These are phyloP conservation scores for Mormyrus lacerda DNA, from an alignment of 2,113 vertebrate genomes.

Conservation along the genomic window DNA sequence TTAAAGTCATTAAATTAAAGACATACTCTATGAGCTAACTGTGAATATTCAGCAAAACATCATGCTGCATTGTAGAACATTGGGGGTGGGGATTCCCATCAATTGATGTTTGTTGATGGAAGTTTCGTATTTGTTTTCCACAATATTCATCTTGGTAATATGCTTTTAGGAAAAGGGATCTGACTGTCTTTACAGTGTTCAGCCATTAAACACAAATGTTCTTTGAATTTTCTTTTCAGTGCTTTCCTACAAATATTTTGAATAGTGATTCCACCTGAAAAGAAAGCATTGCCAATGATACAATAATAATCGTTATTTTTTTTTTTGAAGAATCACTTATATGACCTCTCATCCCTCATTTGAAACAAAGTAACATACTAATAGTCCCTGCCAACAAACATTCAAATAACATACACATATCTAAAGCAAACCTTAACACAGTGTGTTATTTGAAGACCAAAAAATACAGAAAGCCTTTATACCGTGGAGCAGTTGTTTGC, in stretches of 20 bases:
- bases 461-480: background rate
- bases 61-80: background rate
- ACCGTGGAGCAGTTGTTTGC: background rate
- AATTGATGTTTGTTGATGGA: background rate
- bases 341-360: slow-evolving; percentile 48
- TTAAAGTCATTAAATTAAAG: background rate
- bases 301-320: slow-evolving; percentile 41
- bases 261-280: slow-evolving; percentile 39
- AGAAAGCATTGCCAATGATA: slow-evolving; percentile 21
- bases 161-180: background rate
- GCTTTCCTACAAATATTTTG: slow-evolving; percentile 39
- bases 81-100: background rate
- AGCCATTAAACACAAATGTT: background rate
- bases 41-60: background rate
- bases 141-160: background rate
- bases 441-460: slow-evolving; percentile 21
- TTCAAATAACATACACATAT: slow-evolving; percentile 27
- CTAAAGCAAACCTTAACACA: slow-evolving; percentile 41
- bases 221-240: slow-evolving; percentile 16
- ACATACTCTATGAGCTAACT: background rate
- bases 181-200: background rate
- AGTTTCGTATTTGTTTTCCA: background rate
- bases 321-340: slow-evolving; percentile 53
- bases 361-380: slow-evolving; percentile 39
- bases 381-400: slow-evolving; percentile 33